These are phyloP conservation scores for Manis javanica DNA, from an alignment of 2,797 vertebrate species.

Conservation along the genomic window DNA sequence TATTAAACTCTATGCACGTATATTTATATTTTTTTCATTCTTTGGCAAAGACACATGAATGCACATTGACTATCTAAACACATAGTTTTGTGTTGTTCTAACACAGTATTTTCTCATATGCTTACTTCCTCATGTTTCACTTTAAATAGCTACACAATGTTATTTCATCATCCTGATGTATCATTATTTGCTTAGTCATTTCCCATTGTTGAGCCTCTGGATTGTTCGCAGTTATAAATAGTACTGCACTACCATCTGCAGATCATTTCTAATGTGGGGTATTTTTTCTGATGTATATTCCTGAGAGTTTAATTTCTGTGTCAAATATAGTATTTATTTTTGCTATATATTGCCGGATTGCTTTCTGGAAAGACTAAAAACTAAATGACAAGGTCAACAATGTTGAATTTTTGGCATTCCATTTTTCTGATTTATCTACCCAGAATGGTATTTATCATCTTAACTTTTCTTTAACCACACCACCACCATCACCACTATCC, in stretches of 20 bases:
- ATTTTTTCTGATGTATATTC: neutral
- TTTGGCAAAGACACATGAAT: neutral
- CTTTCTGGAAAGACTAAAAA: neutral
- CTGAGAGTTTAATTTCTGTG: conserved; percentile 19
- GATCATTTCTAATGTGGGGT: neutral
- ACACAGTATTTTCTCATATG: neutral
- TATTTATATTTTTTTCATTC: neutral
- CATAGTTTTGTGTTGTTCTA: neutral
- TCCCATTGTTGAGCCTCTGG: conserved; percentile 55
- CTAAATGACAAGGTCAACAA: neutral
- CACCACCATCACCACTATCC: neutral
- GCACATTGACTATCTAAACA: neutral
- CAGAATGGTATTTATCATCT: neutral
- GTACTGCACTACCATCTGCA: conserved; percentile 30
- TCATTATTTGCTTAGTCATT: conserved; percentile 62
- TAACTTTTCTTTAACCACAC: neutral
- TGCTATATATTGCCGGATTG: neutral
- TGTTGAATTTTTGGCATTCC: neutral
- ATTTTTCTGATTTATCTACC: neutral
- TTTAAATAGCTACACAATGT: neutral
- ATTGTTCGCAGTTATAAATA: conserved; percentile 67
- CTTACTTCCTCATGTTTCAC: neutral
- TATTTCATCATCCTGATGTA: conserved; percentile 5
- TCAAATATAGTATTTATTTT: neutral
- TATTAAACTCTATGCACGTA: neutral